phyloP scores from a whole-genome alignment of 2,888 invertebrate genomes.

The Hipparchia semele region DNA sequence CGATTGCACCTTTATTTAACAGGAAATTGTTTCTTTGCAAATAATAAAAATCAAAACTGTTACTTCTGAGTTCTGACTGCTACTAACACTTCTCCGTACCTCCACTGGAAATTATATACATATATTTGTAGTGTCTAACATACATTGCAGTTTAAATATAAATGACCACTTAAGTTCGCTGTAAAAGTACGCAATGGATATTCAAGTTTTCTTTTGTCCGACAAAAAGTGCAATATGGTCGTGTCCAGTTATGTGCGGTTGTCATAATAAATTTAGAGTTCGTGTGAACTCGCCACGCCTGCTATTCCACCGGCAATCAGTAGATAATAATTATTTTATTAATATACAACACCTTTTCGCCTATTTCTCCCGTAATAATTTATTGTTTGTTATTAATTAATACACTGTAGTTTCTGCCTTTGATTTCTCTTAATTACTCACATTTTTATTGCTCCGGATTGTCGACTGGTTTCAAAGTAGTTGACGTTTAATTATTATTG shows the following conservation, averaged over 20 bases:
- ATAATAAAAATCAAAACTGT: constrained; percentile 54
- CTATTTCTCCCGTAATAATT: constrained; percentile 62
- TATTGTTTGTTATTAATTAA: constrained; percentile 64
- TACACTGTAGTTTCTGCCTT: constrained; percentile 51
- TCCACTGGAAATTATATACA: not conserved
- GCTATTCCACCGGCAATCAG: constrained; percentile 64
- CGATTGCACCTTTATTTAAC: constrained; percentile 52
- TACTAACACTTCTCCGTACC: constrained; percentile 50
- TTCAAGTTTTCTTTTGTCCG: not conserved
- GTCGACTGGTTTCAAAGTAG: constrained; percentile 26
- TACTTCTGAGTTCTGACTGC: constrained; percentile 55
- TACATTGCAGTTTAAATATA: constrained; percentile 31
- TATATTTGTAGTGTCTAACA: not conserved
- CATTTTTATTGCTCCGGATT: constrained; percentile 28
- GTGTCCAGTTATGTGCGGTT: constrained; percentile 32
- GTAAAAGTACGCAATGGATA: constrained; percentile 34
- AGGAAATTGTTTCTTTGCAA: constrained; percentile 65
- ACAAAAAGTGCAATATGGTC: constrained; percentile 39
- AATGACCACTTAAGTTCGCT: not conserved
- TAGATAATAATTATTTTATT: constrained; percentile 76
- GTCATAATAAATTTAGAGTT: constrained; percentile 63
- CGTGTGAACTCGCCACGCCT: constrained; percentile 75
- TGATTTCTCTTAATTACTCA: constrained; percentile 41
- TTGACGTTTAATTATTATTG: constrained; percentile 28
- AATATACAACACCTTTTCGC: constrained; percentile 70